These are phyloP conservation scores for Drosophila cardini DNA, from an alignment of 1,140 invertebrate genomes.

Conservation along the genomic window DNA sequence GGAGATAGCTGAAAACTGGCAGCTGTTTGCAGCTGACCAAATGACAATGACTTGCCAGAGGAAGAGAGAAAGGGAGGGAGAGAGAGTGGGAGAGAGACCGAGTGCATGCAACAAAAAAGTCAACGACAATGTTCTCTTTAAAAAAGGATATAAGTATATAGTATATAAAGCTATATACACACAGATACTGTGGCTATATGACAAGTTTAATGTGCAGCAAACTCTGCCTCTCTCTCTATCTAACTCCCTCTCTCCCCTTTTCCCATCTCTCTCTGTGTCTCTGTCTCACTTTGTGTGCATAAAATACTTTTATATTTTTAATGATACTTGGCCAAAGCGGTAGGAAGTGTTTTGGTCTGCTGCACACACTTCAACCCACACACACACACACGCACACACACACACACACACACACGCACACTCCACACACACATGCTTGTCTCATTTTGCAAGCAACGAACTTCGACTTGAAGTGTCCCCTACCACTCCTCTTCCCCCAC, in stretches of 20 bases:
- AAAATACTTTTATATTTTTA: constrained; percentile 84
- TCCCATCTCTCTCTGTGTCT: constrained; percentile 9
- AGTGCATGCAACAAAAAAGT: constrained; percentile 25
- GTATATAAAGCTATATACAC: constrained; percentile 22
- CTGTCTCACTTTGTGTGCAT: constrained; percentile 52
- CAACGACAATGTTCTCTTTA: constrained; percentile 48
- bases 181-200: constrained; percentile 30
- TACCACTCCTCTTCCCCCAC: constrained; percentile 1
- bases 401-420: constrained; percentile 16
- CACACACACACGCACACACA: constrained; percentile 19
- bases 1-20: constrained; percentile 59
- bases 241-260: constrained; percentile 3
- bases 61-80: constrained; percentile 4
- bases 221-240: constrained; percentile 3
- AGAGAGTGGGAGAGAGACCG: constrained; percentile 9
- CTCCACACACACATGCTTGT: constrained; percentile 31
- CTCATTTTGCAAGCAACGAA: constrained; percentile 71
- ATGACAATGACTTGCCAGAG: constrained; percentile 78
- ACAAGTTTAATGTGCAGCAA: constrained; percentile 49
- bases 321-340: constrained; percentile 82
- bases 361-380: constrained; percentile 66
- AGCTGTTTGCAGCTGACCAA: constrained; percentile 79
- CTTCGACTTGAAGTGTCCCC: constrained; percentile 42
- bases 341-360: constrained; percentile 83
- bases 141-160: constrained; percentile 27